Evolutionary conservation across 1,140 invertebrate species (phyloP), one percentile per base, ranked within the genome.

Genomic region (Achatina immaculata): DNA sequence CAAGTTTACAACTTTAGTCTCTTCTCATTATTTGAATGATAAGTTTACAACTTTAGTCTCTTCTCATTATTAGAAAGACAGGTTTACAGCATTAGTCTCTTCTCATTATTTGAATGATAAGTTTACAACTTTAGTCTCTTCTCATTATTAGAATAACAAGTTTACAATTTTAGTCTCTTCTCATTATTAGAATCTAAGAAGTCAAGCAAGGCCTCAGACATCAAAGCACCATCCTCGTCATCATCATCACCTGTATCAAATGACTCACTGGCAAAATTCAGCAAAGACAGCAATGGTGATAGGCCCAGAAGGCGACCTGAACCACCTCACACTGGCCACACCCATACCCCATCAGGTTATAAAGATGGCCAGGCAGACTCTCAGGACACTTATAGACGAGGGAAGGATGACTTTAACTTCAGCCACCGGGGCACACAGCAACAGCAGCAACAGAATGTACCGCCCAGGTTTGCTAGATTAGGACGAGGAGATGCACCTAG

Each of bases 401-500:
- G 31, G 3, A 45, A 34, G 9, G 43, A 31, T 38, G 31, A 58
- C 6, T 34, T 24, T 42, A 42, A 42, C 66, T 42, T 42, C 66
- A 42, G 31, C 24, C n/a, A 69, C 31, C 38, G 73, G 28, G 34
- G 38, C 9, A 7, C 3, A 40, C n/a, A 24, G 45, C 48, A 34
- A 34, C 66, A 69, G 3, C 73, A 75, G 48, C 71, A 43, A 9
- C 73, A 75, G 73, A 6, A 14, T 28, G 16, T 75, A 4, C 45
- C 73, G 6, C 73, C 73, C 19, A 45, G 73, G n/a, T 75, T 75
- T 75, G 73, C 73, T 42, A 55, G 38, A 31, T 9, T 75, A n/a
- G 73, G 73, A 19, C n/a, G 48, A 38, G 48, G 73, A 24, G 73
- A 55, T 58, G 48, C 28, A 24, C 7, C 11, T 16, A 34, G 38